Percentiles rank a stretch among this genome's conserved stretches.
Conservation (phyloP, 1,140 invertebrate genomes). For the Yoshiicerus persimilis region DNA sequence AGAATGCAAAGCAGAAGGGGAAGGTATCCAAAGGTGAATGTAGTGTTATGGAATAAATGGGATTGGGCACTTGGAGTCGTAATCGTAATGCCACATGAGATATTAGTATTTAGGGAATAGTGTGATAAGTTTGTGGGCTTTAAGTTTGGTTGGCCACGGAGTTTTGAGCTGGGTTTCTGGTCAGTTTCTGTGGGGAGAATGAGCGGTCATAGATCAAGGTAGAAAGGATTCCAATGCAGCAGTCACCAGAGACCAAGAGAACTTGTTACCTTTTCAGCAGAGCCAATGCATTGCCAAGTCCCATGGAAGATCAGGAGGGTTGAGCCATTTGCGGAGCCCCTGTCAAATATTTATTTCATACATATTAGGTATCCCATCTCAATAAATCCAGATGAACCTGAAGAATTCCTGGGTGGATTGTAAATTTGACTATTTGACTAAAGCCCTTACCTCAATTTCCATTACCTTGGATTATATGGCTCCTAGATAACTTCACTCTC, state of each 20-base stretch:
- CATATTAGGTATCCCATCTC: conserved; percentile 43
- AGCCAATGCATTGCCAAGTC: background rate
- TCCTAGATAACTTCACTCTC: background rate
- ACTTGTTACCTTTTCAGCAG: conserved; percentile 34
- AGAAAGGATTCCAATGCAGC: conserved; percentile 32
- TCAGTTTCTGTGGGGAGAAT: conserved; percentile 35
- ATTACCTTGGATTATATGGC: background rate
- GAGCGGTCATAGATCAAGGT: conserved; percentile 44
- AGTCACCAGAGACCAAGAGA: conserved; percentile 36
- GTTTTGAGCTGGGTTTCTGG: conserved; percentile 18
- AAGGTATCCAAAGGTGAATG: background rate
- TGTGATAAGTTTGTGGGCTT: conserved; percentile 48
- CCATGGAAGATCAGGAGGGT: conserved; percentile 17
- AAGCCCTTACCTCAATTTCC: background rate
- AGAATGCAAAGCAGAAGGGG: background rate
- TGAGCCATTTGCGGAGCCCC: background rate
- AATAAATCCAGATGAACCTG: conserved; percentile 41
- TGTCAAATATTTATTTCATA: conserved; percentile 47
- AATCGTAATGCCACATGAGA: conserved; percentile 43
- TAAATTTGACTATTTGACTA: conserved; percentile 13
- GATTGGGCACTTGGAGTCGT: conserved; percentile 8
- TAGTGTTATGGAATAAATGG: background rate
- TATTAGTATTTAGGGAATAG: conserved; percentile 50
- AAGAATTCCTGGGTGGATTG: conserved; percentile 18
- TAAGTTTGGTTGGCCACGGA: conserved; percentile 17